Conservation (phyloP, 2,113 vertebrate genomes). For the Dasyurus viverrinus region DNA sequence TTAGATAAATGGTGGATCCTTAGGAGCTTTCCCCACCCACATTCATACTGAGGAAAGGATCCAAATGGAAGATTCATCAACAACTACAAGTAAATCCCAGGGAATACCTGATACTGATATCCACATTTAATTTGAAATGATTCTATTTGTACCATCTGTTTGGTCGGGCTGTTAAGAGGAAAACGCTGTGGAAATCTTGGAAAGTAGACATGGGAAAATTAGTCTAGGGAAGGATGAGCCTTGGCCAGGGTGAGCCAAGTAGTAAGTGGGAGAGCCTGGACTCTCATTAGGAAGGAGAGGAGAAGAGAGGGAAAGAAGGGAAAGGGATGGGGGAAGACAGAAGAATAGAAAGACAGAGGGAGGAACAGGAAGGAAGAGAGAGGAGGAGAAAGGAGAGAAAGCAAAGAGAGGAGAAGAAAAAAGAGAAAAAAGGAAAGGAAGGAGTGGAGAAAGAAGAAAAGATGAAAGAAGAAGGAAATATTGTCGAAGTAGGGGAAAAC, state of each 20-base stretch:
- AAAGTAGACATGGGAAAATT: not conserved
- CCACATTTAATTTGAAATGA: not conserved
- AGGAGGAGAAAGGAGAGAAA: no score
- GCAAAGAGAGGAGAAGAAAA: not conserved
- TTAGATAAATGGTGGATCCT: constrained; percentile 55
- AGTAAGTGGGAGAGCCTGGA: not conserved
- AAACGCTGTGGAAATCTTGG: not conserved
- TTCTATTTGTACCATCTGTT: not conserved
- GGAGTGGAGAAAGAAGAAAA: not conserved
- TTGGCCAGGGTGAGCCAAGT: not conserved
- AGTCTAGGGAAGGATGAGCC: not conserved
- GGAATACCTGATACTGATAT: constrained; percentile 39
- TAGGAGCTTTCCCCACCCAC: not conserved
- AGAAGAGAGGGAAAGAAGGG: not conserved
- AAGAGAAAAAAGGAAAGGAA: no score
- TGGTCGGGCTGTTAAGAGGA: not conserved
- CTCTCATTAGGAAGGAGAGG: not conserved
- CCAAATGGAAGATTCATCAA: constrained; percentile 54
- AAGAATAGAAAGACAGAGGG: not conserved
- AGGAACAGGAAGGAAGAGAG: not conserved
- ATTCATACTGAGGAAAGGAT: constrained; percentile 29
- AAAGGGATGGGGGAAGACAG: no score
- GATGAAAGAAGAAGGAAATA: not conserved
- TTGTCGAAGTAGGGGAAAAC: not conserved
- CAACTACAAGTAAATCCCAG: constrained; percentile 50